Evolutionary conservation across 2,888 invertebrate genomes (phyloP), one percentile per base, ranked within the genome.

Genomic region (Oscheius sp.): DNA sequence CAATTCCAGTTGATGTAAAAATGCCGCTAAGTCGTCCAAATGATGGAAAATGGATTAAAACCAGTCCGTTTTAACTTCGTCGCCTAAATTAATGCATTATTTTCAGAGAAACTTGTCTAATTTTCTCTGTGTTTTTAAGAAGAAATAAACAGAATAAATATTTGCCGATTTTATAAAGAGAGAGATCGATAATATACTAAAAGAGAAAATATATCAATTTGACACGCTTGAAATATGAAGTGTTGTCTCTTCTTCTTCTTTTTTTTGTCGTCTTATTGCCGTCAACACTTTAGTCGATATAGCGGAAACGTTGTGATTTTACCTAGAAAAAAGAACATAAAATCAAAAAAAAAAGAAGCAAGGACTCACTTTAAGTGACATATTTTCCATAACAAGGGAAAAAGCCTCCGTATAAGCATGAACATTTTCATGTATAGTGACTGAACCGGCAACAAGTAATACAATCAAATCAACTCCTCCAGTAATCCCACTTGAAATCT

Each of bases 281-380:
- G 49, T n/a, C n/a, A n/a, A n/a, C n/a, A n/a, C n/a, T 23, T 83
- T 59, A 83, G 61, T 83, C 83, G 53, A 82, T 73, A 52, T 82
- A 82, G 18, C 83, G 83, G 76, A 82, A 82, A n/a, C 80, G 78
- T 41, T 80, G 78, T 73, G 76, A 77, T 66, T 78, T 79, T 29
- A 82, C 76, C 83, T 83, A 73, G 61, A 81, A 76, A 29, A 45
- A 52, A 21, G n/a, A 21, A n/a, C 41, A 27, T 3, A 29, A 69
- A 61, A 49, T n/a, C n/a, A n/a, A n/a, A n/a, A n/a, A n/a, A n/a
- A n/a, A n/a, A n/a, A n/a, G 12, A 9, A 27, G 52, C 1, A n/a
- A 23, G 25, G 43, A 73, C 6, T 35, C 69, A 83, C 83, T 74
- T 80, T 83, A 59, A 74, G 77, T 69, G 78, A 79, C 25, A 69